phyloP scores from a whole-genome alignment of 2,113 vertebrate genomes.

The Pangasianodon hypophthalmus region DNA sequence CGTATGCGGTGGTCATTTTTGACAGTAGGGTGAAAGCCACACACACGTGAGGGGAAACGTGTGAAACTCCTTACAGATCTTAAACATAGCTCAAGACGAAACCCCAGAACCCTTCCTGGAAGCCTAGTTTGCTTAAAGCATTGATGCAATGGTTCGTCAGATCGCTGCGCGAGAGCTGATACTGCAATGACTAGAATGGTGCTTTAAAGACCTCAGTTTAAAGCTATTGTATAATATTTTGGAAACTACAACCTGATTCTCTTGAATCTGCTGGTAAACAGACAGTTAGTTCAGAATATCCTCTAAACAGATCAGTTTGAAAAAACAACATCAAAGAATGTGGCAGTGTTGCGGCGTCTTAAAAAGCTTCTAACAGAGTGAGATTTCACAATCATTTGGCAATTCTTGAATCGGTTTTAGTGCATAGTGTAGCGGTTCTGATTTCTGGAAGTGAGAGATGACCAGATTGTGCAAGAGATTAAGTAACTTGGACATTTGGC shows the following conservation, averaged over 20 bases:
- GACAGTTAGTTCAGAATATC: background rate
- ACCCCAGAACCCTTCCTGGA: background rate
- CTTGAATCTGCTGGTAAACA: background rate
- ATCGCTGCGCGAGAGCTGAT: background rate
- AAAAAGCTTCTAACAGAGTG: background rate
- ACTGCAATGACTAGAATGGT: background rate
- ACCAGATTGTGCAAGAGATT: slow-evolving; percentile 8
- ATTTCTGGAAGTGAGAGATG: background rate
- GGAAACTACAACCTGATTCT: background rate
- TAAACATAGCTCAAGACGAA: background rate
- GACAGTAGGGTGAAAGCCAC: background rate
- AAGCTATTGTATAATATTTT: background rate
- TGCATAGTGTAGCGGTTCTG: background rate
- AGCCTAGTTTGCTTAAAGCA: background rate
- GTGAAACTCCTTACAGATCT: background rate
- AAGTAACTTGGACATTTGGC: background rate
- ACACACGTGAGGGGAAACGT: background rate
- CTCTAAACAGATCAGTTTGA: background rate
- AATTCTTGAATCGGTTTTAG: background rate
- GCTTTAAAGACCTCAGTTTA: background rate
- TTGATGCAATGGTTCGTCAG: background rate
- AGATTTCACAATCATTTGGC: background rate
- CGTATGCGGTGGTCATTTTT: background rate
- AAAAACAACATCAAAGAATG: background rate
- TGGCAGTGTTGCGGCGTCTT: background rate